Percentiles rank a stretch among this genome's conserved stretches.
Conservation (phyloP, 2,888 invertebrate species). For the Hirtodrosophila duncani region DNA sequence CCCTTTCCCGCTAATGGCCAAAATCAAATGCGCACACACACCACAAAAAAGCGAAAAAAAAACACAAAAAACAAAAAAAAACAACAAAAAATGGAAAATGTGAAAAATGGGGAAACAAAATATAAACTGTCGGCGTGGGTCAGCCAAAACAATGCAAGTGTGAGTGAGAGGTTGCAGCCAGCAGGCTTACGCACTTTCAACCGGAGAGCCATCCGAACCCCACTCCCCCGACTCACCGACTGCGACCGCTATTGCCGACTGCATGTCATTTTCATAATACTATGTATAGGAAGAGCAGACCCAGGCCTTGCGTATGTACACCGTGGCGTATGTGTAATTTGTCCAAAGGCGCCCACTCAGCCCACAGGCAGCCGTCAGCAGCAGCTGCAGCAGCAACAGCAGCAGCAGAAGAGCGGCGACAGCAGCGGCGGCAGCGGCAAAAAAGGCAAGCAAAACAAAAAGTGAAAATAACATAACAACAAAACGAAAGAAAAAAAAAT, state of each 20-base stretch:
- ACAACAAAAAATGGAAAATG: not conserved
- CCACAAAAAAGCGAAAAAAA: not conserved
- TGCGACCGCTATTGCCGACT: too few relatives aligned
- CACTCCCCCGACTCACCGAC: too few relatives aligned
- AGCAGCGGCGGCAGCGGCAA: slow-evolving; percentile 15
- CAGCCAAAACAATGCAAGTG: not conserved
- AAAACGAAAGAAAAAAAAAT: slow-evolving; percentile 51
- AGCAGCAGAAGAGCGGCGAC: too few relatives aligned
- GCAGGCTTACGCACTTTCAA: slow-evolving; percentile 30
- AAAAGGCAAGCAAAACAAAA: slow-evolving; percentile 70
- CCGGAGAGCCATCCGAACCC: too few relatives aligned
- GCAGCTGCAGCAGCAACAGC: slow-evolving; percentile 12
- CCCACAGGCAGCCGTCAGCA: not conserved
- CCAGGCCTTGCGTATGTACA: slow-evolving; percentile 39
- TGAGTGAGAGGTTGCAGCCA: slow-evolving; percentile 7
- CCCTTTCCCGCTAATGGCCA: slow-evolving; percentile 29
- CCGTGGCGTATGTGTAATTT: slow-evolving; percentile 53
- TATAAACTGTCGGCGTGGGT: not conserved
- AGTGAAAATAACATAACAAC: slow-evolving; percentile 61
- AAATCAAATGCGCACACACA: slow-evolving; percentile 39
- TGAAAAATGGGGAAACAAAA: not conserved
- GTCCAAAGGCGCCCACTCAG: slow-evolving; percentile 20
- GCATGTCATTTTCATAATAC: slow-evolving; percentile 42
- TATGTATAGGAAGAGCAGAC: slow-evolving; percentile 1
- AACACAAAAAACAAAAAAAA: not conserved